A percentile compares a stretch with the other conserved stretches of the same genome.
These are phyloP conservation scores for Pagetopsis macropterus DNA, from an alignment of 2,797 vertebrate species.

Conservation along the genomic window DNA sequence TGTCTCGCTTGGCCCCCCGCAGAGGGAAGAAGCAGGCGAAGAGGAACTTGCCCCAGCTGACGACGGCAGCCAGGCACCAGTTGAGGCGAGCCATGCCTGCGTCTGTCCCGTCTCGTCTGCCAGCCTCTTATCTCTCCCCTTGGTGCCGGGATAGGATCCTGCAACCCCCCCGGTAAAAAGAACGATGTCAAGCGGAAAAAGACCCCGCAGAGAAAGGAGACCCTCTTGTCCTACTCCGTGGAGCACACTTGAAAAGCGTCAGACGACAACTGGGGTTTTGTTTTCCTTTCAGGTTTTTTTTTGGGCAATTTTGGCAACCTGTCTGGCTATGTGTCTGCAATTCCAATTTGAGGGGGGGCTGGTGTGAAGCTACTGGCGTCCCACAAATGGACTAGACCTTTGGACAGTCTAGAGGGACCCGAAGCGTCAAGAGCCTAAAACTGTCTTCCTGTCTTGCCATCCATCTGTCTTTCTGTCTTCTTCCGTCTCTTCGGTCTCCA, in stretches of 20 bases:
- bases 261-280: constrained; percentile 31
- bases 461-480: constrained; percentile 41
- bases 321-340: constrained; percentile 69
- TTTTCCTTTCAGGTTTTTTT: constrained; percentile 34
- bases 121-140: constrained; percentile 70
- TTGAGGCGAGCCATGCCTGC: constrained; percentile 90
- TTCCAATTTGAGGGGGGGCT: constrained; percentile 63
- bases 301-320: constrained; percentile 50
- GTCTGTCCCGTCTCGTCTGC: constrained; percentile 75
- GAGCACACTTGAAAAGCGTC: constrained; percentile 41
- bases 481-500: constrained; percentile 41
- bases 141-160: constrained; percentile 63
- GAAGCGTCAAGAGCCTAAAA: constrained; percentile 59
- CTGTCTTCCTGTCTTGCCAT: constrained; percentile 59
- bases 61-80: constrained; percentile 91
- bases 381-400: constrained; percentile 63
- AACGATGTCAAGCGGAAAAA: constrained; percentile 53
- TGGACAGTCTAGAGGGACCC: constrained; percentile 58
- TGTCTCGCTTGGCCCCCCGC: constrained; percentile 84
- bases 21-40: constrained; percentile 90
- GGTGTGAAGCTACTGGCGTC: constrained; percentile 55
- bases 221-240: constrained; percentile 54
- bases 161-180: constrained; percentile 42
- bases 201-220: constrained; percentile 40
- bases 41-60: constrained; percentile 93